These are phyloP conservation scores for Cheilosia vulpina DNA, from an alignment of 2,888 invertebrate genomes.

Conservation along the genomic window DNA sequence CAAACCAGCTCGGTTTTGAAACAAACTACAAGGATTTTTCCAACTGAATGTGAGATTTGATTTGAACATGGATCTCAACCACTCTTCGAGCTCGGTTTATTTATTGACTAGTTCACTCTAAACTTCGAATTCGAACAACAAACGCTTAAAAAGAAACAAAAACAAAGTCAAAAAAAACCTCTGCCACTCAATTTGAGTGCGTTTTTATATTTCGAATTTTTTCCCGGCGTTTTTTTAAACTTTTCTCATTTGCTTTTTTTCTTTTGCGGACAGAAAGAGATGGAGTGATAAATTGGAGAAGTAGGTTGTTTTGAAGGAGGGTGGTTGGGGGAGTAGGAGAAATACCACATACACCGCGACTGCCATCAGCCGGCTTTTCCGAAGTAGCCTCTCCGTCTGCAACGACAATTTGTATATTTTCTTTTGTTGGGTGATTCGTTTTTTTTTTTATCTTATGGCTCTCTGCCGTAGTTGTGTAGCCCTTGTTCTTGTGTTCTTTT, in stretches of 20 bases:
- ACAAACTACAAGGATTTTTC: constrained; percentile 44
- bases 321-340: constrained; percentile 30
- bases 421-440: constrained; percentile 73
- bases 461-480: constrained; percentile 32
- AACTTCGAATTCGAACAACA: constrained; percentile 36
- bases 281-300: constrained; percentile 60
- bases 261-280: constrained; percentile 37
- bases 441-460: constrained; percentile 42
- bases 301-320: neutral
- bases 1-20: constrained; percentile 14
- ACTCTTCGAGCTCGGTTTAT: constrained; percentile 37
- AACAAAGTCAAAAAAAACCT: neutral
- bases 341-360: constrained; percentile 2
- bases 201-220: constrained; percentile 43
- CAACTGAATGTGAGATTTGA: neutral
- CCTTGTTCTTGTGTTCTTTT: constrained; percentile 69
- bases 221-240: constrained; percentile 54
- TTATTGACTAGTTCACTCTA: neutral
- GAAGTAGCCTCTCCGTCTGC: constrained; percentile 76
- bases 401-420: constrained; percentile 72
- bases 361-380: constrained; percentile 68
- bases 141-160: neutral
- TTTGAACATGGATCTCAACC: constrained; percentile 4
- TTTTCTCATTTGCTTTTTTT: constrained; percentile 50
- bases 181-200: constrained; percentile 48